phyloP scores from a whole-genome alignment of 2,113 vertebrate genomes.

The Nibea albiflora region DNA sequence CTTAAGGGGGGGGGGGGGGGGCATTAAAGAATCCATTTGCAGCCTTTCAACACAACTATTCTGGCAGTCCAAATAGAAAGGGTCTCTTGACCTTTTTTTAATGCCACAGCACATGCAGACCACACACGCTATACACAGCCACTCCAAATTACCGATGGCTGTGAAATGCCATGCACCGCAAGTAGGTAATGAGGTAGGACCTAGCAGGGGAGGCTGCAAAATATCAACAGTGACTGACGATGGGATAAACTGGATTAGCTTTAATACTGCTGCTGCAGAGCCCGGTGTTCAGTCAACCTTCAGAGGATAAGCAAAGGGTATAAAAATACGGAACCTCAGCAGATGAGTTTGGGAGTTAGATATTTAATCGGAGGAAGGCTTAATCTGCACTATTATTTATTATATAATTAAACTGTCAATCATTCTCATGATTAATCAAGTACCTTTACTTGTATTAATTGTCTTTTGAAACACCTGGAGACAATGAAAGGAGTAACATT shows the following conservation, averaged over 20 bases:
- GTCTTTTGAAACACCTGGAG: not conserved
- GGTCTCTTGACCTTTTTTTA: conserved; percentile 64
- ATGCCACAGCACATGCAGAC: conserved; percentile 55
- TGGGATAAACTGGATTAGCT: conserved; percentile 52
- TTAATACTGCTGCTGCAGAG: conserved; percentile 36
- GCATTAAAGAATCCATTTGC: conserved; percentile 44
- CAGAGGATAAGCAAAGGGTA: conserved; percentile 26
- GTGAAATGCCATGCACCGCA: conserved; percentile 57
- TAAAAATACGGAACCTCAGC: not conserved
- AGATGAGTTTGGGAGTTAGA: not conserved
- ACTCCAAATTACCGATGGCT: conserved; percentile 47
- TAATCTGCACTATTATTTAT: not conserved
- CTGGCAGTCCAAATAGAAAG: conserved; percentile 44
- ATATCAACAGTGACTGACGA: conserved; percentile 30
- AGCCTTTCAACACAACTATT: conserved; percentile 46
- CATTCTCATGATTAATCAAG: too few species aligned
- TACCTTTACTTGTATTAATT: not conserved
- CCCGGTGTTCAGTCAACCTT: conserved; percentile 17
- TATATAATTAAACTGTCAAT: not conserved
- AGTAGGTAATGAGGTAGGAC: conserved; percentile 59
- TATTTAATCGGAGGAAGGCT: not conserved
- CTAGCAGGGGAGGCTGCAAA: conserved; percentile 40
- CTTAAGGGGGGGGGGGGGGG: not conserved
- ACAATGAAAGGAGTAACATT: too few species aligned
- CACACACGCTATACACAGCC: conserved; percentile 55